A percentile compares a stretch with the other conserved stretches of the same genome.
Evolutionary conservation across 2,888 invertebrate genomes (phyloP).

Genomic region (Labia minor): DNA sequence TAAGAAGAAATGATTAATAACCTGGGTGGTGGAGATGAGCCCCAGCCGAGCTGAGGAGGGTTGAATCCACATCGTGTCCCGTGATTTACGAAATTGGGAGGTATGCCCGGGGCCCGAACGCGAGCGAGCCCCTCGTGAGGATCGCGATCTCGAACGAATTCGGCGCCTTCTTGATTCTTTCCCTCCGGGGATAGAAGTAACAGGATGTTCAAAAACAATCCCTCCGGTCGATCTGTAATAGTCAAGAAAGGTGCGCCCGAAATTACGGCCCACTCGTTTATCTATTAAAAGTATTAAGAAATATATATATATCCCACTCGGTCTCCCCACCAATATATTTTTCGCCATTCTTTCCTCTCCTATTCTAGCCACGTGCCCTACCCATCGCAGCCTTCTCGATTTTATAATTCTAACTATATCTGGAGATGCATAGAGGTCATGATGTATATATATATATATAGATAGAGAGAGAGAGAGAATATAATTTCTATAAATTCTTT

Average conservation of each 20-base stretch:
- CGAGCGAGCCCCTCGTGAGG: conserved; percentile 37
- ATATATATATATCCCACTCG: no score
- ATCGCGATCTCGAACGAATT: conserved; percentile 32
- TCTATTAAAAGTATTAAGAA: conserved; percentile 39
- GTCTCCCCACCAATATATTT: no score
- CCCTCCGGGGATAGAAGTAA: neutral
- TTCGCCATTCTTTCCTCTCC: no score
- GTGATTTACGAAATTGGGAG: neutral
- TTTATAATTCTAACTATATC: no score
- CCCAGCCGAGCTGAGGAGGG: neutral
- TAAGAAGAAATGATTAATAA: no score
- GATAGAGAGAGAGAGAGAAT: no score
- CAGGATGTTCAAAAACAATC: conserved; percentile 32
- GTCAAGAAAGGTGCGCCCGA: conserved; percentile 64
- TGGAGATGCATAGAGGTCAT: no score
- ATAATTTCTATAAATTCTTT: no score
- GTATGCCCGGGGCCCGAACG: conserved; percentile 31
- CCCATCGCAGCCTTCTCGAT: no score
- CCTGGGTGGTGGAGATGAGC: neutral
- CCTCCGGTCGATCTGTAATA: conserved; percentile 68
- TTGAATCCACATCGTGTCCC: neutral
- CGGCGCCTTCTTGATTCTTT: conserved; percentile 13
- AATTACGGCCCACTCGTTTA: conserved; percentile 64
- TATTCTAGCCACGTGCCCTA: no score
- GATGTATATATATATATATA: no score